Evolutionary conservation across 2,797 vertebrate genomes (phyloP), one percentile per base, ranked within the genome.

Genomic region (Siniperca scherzeri): DNA sequence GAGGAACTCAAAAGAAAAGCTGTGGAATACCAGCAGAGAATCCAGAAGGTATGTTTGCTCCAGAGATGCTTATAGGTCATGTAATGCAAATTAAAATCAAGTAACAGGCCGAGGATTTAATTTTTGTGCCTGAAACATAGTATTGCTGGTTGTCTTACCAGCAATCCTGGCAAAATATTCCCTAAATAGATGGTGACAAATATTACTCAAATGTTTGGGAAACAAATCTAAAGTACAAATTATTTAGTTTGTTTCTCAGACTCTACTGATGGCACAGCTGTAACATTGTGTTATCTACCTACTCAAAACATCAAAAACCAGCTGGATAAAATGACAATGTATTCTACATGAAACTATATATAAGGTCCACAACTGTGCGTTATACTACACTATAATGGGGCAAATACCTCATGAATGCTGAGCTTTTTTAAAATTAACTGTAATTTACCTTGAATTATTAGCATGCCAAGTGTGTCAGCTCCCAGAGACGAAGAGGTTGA

Each of bases 1-100:
- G 99, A 99, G 70, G 98, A 99, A 0, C 98, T 99, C 86, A 99
- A 98, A 91, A 96, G 98, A 84, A 99, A 99, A 95, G 97, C 98
- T 17, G 96, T 97, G 4, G 99, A 99, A 27, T 98, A 98, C 90
- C 98, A 99, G 87, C 98, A 98, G 91, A 98, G 97, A 87, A 96
- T 99, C 80, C 96, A 98, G 92, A 99, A 99, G 98, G 99, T 95
- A 78, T 11, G 36, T 61, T 50, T 69, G 21, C 17, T 48, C 19
- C 38, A 62, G 8, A 22, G 10, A 38, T 59, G 5, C 25, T 82
- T n/a, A 21, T 8, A 30, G 13, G 27, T 70, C 55, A 27, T 30
- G 8, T 25, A 46, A 64, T 67, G 16, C 8, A 11, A 69, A 36
- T 36, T 9, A 27, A 8, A 0, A 1, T 50, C 1, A 65, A 56